Evolutionary conservation across 2,888 invertebrate genomes (phyloP), one percentile per base, ranked within the genome.

Genomic region (Amphipyra berbera): DNA sequence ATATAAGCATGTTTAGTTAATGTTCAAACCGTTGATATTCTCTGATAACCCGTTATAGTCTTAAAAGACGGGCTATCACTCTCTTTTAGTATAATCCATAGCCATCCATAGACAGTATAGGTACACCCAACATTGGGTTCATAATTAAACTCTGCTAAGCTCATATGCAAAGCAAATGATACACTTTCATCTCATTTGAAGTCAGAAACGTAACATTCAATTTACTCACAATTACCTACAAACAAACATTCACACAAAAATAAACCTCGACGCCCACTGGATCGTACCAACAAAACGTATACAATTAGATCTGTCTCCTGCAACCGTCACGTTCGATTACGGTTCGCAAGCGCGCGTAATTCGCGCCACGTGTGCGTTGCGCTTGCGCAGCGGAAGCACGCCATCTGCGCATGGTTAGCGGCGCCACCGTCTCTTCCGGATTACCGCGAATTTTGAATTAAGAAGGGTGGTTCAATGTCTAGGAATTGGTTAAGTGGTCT

Each of bases 381-480:
- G 59, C 40, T 14, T 14, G 74, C 74, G 74, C 79, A 68, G 45
- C 81, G 85, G 84, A 82, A 82, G 71, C 68, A 59, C 61, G 73
- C 70, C 87, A 86, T 83, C 81, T 87, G 87, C 61, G 59, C 45
- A 27, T 60, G 64, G 80, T 86, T 82, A 82, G 78, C 56, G 87
- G 86, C 87, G 83, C 85, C 86, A 84, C 82, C 27, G 79, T 77
- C 78, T 68, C 69, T 85, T 83, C 86, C 85, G 82, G 78, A 78
- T 70, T 75, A 74, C 58, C 65, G 63, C 76, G 72, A 71, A 74
- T 71, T 69, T 73, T 59, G 50, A 68, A 69, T 58, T 53, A 66
- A 67, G 48, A 63, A 61, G 68, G 66, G 66, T 61, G 54, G 66
- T 49, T 77, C 66, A 35, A 58, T 61, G 70, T 76, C 73, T 76